phyloP scores from a whole-genome alignment of 2,797 vertebrate species.

The Synanceia verrucosa region DNA sequence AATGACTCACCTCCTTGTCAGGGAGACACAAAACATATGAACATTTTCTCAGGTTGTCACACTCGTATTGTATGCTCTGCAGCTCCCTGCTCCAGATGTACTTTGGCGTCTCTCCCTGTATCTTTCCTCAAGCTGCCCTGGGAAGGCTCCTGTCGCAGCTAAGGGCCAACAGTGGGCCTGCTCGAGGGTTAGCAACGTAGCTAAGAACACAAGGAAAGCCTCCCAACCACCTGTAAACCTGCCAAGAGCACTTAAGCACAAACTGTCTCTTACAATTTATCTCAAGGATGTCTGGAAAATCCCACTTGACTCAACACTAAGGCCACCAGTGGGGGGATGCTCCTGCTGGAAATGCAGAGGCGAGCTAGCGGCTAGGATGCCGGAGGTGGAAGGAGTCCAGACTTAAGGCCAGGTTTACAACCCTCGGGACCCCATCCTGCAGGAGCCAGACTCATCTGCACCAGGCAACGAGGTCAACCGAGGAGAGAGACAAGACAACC shows the following conservation, averaged over 20 bases:
- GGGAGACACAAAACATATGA: slow-evolving; percentile 60
- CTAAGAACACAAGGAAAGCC: slow-evolving; percentile 18
- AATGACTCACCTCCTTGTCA: slow-evolving; percentile 62
- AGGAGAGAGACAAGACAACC: slow-evolving; percentile 14
- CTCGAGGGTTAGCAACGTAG: slow-evolving; percentile 26
- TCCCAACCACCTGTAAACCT: slow-evolving; percentile 55
- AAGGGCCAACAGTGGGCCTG: slow-evolving; percentile 27
- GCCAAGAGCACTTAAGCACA: slow-evolving; percentile 48
- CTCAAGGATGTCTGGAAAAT: slow-evolving; percentile 60
- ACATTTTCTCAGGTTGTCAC: slow-evolving; percentile 53
- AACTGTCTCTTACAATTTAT: slow-evolving; percentile 53
- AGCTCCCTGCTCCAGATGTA: slow-evolving; percentile 37
- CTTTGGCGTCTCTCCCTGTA: not conserved
- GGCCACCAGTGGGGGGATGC: not conserved
- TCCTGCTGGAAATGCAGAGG: slow-evolving; percentile 19
- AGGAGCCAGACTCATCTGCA: slow-evolving; percentile 5
- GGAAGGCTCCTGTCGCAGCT: slow-evolving; percentile 45
- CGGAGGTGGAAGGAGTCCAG: slow-evolving; percentile 7
- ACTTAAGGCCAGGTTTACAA: not conserved
- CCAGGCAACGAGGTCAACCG: slow-evolving; percentile 21
- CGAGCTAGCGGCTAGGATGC: not conserved
- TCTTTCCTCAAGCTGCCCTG: slow-evolving; percentile 20
- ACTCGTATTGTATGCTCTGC: slow-evolving; percentile 15
- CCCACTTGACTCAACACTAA: slow-evolving; percentile 44
- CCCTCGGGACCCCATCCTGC: not conserved